Conservation (phyloP, 2,797 vertebrate species). For the Trachops cirrhosus region DNA sequence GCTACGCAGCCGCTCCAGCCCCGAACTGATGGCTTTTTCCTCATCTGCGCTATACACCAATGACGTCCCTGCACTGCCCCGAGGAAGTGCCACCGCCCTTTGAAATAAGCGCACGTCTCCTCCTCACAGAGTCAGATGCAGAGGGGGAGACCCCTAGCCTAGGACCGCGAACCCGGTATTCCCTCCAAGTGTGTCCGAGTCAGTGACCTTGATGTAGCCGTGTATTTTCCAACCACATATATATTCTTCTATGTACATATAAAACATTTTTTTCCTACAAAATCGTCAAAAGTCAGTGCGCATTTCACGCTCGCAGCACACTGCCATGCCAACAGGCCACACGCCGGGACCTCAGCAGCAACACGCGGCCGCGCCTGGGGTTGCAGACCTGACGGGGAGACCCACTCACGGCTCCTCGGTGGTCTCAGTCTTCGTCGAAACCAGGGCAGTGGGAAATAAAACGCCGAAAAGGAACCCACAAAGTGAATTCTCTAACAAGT, state of each 20-base stretch:
- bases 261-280: not conserved
- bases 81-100: fast-evolving
- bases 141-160: not conserved
- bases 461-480: not conserved
- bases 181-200: not conserved
- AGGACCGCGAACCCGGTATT: not conserved
- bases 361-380: not conserved
- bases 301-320: not conserved
- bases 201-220: not conserved
- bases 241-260: not conserved
- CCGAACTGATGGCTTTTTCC: not conserved
- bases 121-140: not conserved
- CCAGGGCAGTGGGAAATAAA: not conserved
- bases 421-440: not conserved
- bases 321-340: not conserved
- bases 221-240: not conserved
- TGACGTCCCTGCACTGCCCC: not conserved
- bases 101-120: not conserved
- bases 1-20: not conserved
- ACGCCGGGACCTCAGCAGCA: not conserved
- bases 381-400: not conserved
- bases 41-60: no score
- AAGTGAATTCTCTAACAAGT: not conserved
- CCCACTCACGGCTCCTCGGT: not conserved
- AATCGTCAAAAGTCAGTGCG: not conserved